phyloP scores from a whole-genome alignment of 2,113 vertebrate species.

The Eonycteris spelaea region DNA sequence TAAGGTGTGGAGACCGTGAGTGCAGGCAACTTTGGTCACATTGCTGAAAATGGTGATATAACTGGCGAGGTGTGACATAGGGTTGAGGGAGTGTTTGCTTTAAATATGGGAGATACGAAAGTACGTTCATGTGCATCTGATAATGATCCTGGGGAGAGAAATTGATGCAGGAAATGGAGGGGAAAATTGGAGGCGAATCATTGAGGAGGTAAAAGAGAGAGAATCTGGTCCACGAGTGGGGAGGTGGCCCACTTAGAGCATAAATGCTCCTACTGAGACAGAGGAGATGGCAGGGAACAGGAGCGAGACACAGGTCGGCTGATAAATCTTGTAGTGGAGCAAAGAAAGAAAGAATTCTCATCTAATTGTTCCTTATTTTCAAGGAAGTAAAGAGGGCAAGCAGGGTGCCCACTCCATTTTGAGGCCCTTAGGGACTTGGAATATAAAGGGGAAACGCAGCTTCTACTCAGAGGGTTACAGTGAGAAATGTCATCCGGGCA shows the following conservation, averaged over 20 bases:
- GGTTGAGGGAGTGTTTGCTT: background rate
- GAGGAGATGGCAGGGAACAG: background rate
- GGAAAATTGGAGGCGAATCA: background rate
- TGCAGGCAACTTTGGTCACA: background rate
- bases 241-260: background rate
- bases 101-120: background rate
- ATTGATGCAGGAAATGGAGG: background rate
- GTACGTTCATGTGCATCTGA: background rate
- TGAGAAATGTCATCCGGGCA: background rate
- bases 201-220: background rate
- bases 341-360: background rate
- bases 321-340: background rate
- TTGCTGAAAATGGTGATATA: background rate
- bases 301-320: background rate
- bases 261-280: too few relatives aligned
- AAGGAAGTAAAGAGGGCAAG: background rate
- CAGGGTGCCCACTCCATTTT: background rate
- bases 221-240: background rate
- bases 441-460: background rate
- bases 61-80: background rate
- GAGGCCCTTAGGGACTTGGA: background rate
- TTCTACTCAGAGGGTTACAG: background rate
- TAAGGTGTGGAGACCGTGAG: background rate
- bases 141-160: background rate
- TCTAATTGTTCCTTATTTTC: background rate